Evolutionary conservation across 2,797 vertebrate genomes (phyloP), one percentile per base, ranked within the genome.

Genomic region (Astyanax mexicanus): DNA sequence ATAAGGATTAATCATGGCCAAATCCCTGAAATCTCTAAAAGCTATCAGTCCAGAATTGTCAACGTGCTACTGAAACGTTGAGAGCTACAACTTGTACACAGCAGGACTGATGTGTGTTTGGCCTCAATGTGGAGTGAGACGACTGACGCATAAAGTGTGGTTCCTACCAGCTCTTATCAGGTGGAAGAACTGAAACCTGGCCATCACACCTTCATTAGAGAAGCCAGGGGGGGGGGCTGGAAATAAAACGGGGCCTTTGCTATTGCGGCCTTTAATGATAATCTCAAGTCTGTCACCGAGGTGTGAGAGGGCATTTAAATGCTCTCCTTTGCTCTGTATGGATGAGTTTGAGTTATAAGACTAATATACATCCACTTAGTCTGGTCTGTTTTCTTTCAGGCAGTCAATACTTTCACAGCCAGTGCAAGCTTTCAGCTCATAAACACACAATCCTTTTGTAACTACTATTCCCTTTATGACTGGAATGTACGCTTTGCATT

Each of bases 391-490:
- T 54, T 58, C 29, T 25, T 44, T 11, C 37, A 69, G 23, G 58
- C 66, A 71, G 77, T 93, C 92, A 86, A 94, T 94, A 87, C 75
- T 79, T 86, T 91, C 81, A 80, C 91, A 84, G 81, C 73, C 37
- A 4, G 81, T 55, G 23, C 51, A 70, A 29, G 74, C 86, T 81
- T 84, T 85, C 69, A 81, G 4, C 72, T 80, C 65, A 35, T 75
- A 84, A 85, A 87, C 67, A 23, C 13, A 29, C 65, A 68, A 29
- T 54, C 44, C 69, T 27, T 71, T 45, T 75, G 72, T 69, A 82
- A 82, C 69, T 44, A 72, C 81, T 58, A 35, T 78, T 74, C 75
- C 70, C 19, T 81, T 66, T 55, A 68, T 58, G 62, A 54, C 78
- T 44, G 42, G 66, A 58, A 37, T 8, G 42, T 17, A 27, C 25